Conservation (phyloP, 2,113 vertebrate species). For the Nansenia antarctica region DNA sequence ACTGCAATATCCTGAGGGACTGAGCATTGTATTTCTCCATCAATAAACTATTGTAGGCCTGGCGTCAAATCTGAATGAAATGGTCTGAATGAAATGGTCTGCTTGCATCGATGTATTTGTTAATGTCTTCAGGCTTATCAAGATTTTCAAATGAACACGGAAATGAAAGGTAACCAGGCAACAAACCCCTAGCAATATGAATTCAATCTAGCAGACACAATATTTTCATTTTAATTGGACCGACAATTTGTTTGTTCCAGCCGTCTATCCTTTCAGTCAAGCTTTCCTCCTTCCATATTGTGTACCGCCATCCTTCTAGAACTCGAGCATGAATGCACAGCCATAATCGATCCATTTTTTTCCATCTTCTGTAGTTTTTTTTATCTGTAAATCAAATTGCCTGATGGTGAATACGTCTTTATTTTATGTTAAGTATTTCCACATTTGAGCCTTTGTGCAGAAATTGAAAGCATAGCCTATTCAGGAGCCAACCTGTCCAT, state of each 20-base stretch:
- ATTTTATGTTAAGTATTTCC: constrained; percentile 35
- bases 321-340: neutral
- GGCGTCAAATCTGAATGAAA: constrained; percentile 23
- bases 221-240: constrained; percentile 72
- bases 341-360: too few species aligned
- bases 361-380: neutral
- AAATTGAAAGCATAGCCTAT: constrained; percentile 49
- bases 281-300: constrained; percentile 25
- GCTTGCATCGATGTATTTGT: constrained; percentile 55
- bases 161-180: constrained; percentile 66
- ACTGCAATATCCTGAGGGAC: constrained; percentile 7
- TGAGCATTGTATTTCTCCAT: constrained; percentile 9
- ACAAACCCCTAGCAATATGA: constrained; percentile 59
- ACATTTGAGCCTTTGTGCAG: constrained; percentile 41
- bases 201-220: constrained; percentile 66
- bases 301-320: too few species aligned
- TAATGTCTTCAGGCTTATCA: constrained; percentile 61
- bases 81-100: constrained; percentile 25
- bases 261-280: constrained; percentile 21
- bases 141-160: constrained; percentile 59
- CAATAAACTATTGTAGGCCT: constrained; percentile 55
- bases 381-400: constrained; percentile 41
- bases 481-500: constrained; percentile 36
- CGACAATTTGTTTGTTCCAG: constrained; percentile 53
- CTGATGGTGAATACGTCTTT: constrained; percentile 48